Evolutionary conservation across 1,140 invertebrate species (phyloP).

Genomic region (Mylabris phalerata): DNA sequence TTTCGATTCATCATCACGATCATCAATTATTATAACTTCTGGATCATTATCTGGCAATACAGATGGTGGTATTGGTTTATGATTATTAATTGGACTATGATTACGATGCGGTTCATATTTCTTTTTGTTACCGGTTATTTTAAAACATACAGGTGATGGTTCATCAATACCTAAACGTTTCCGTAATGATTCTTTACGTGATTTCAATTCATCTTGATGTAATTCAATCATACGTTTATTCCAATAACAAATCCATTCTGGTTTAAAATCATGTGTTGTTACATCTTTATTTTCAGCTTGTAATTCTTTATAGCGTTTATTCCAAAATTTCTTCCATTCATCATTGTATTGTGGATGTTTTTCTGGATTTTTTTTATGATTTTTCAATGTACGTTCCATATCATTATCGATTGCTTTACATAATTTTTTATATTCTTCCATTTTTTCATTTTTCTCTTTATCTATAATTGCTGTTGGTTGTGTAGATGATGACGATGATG

Average conservation of each 20-base stretch:
- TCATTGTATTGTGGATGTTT: conserved; percentile 78
- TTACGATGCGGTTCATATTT: conserved; percentile 18
- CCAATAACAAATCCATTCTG: conserved; percentile 81
- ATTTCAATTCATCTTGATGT: conserved; percentile 57
- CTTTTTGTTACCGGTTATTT: conserved; percentile 27
- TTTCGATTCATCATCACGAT: conserved; percentile 32
- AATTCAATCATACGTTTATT: conserved; percentile 70
- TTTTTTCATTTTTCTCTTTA: conserved; percentile 22
- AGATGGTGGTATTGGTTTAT: conserved; percentile 28
- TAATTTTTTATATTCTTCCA: conserved; percentile 40
- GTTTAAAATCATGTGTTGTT: conserved; percentile 72
- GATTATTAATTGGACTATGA: not conserved
- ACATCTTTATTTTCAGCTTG: conserved; percentile 69
- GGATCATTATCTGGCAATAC: conserved; percentile 36
- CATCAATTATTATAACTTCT: conserved; percentile 38
- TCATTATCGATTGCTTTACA: conserved; percentile 44
- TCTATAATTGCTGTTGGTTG: conserved; percentile 23
- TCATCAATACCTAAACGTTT: conserved; percentile 31
- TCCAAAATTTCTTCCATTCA: conserved; percentile 75
- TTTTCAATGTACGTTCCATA: conserved; percentile 54
- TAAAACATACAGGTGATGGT: conserved; percentile 36
- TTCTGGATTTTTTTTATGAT: conserved; percentile 75
- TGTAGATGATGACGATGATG: not conserved
- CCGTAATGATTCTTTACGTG: conserved; percentile 49
- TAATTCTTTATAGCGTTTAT: conserved; percentile 62